Evolutionary conservation across 2,113 vertebrate species (phyloP), one percentile per base, ranked within the genome.

Genomic region (Trochalopteron elliotii): DNA sequence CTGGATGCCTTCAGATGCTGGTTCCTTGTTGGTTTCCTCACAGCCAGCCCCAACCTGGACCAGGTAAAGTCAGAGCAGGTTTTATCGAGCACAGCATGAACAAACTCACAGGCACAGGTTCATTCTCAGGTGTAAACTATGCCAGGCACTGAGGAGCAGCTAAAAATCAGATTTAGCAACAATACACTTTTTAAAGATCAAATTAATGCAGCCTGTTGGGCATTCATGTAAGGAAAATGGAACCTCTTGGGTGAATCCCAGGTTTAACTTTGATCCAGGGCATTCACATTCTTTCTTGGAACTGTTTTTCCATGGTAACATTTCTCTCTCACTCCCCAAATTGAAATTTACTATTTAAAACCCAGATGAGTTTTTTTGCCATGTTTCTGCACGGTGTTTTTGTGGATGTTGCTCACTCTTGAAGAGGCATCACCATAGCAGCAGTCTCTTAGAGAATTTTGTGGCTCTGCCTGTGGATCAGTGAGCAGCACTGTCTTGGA

Each of bases 211-310:
- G 6, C 27, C 18, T 44, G 13, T 50, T 40, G 50, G 45, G 21
- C 11, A 52, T 49, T 19, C 6, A 1, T 2, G 7, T 30, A 18
- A 30, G 14, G 72, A 21, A 79, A 81, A 83, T 4, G 2, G 37
- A 50, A 45, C 4, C 13, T 55, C 39, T 25, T 0, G 0, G 18
- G 35, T 65, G 40, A 57, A 53, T 44, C 12, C 14, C n/a, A n/a
- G 6, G 4, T 57, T 60, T 40, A 59, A 37, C 15, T 72, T 71
- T 8, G 25, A 55, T 45, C 0, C 1, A n/a, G 14, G 40, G 10
- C 22, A 33, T 65, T 77, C 4, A 20, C 0, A 7, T 59, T 68
- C 55, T 63, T 8, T 50, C 28, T 18, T 50, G 10, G 35, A 82
- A n/a, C n/a, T 35, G 0, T 35, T 83, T 76, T 93, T 59, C 71